Conservation (phyloP, 2,888 invertebrate genomes). For the Tetragnatha montana region DNA sequence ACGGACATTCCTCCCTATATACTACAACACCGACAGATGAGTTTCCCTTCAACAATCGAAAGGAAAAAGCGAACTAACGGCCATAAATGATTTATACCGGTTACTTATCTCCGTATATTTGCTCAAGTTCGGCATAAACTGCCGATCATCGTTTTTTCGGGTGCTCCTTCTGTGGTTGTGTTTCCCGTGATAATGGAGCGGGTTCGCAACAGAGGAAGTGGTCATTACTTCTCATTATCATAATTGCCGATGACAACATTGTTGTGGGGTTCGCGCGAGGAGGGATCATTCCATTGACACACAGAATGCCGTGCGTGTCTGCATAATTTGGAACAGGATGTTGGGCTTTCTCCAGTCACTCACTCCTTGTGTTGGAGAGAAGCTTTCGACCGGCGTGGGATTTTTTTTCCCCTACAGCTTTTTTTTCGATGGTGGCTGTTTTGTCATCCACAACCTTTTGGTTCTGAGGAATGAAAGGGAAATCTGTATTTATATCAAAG, state of each 20-base stretch:
- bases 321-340: background rate
- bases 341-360: background rate
- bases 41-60: slow-evolving; percentile 13
- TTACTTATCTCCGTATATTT: slow-evolving; percentile 38
- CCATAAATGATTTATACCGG: slow-evolving; percentile 50
- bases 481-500: too few species aligned
- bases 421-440: too few species aligned
- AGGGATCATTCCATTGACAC: background rate
- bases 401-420: too few species aligned
- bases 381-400: too few species aligned
- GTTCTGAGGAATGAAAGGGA: too few species aligned
- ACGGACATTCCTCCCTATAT: slow-evolving; percentile 8
- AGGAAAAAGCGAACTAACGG: background rate
- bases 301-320: slow-evolving; percentile 5
- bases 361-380: background rate
- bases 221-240: slow-evolving; percentile 42
- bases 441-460: too few species aligned
- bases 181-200: slow-evolving; percentile 36
- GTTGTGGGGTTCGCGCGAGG: background rate
- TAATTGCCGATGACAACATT: slow-evolving; percentile 30
- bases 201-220: background rate
- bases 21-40: slow-evolving; percentile 1
- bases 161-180: background rate
- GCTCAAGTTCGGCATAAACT: slow-evolving; percentile 20
- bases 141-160: background rate